Percentiles rank a stretch among this genome's conserved stretches.
phyloP scores from a whole-genome alignment of 2,888 invertebrate genomes.

The Diarsia brunnea region DNA sequence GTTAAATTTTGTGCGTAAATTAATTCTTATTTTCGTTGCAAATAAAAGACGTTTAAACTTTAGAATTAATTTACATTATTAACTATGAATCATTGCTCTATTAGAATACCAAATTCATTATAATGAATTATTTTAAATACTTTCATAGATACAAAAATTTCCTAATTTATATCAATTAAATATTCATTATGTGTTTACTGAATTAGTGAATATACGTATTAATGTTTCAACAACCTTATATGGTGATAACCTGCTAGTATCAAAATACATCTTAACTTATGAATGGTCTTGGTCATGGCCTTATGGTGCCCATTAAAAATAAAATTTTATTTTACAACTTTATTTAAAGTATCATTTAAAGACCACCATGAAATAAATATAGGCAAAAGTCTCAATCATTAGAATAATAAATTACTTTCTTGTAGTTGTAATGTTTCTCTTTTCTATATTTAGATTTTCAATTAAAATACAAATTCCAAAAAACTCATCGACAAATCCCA shows the following conservation, averaged over 20 bases:
- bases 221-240: constrained; percentile 34
- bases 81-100: constrained; percentile 59
- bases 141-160: constrained; percentile 42
- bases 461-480: constrained; percentile 39
- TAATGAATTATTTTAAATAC: constrained; percentile 54
- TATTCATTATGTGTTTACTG: constrained; percentile 59
- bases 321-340: constrained; percentile 30
- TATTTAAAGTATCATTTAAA: constrained; percentile 16
- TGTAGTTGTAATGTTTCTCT: not conserved
- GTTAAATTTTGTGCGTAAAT: constrained; percentile 35
- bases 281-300: constrained; percentile 12
- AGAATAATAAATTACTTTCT: not conserved
- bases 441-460: constrained; percentile 1
- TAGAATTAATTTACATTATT: constrained; percentile 60
- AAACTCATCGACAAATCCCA: constrained; percentile 71
- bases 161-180: constrained; percentile 61
- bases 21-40: constrained; percentile 51
- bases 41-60: constrained; percentile 58
- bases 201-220: constrained; percentile 41
- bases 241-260: not conserved
- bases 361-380: constrained; percentile 14
- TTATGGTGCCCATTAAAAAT: constrained; percentile 11
- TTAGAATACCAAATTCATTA: constrained; percentile 54
- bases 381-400: not conserved
- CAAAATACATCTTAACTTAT: constrained; percentile 16